Conservation (phyloP, 2,797 vertebrate genomes). For the Geotrypetes seraphini region DNA sequence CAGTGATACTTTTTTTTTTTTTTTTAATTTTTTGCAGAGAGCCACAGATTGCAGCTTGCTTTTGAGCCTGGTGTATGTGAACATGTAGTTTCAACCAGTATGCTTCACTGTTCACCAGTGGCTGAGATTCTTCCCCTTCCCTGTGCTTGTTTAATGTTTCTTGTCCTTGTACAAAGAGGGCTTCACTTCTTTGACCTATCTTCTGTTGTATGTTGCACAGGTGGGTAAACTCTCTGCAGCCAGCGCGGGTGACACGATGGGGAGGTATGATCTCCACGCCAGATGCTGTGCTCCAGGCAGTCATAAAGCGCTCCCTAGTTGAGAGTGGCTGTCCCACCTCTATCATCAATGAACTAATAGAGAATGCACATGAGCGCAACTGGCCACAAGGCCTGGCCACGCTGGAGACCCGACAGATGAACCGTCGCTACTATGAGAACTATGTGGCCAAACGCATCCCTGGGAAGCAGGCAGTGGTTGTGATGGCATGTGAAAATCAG, state of each 20-base stretch:
- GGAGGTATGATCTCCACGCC: conserved; percentile 97
- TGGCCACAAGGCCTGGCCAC: conserved; percentile 96
- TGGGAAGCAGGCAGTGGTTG: conserved; percentile 94
- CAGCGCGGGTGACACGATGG: conserved; percentile 91
- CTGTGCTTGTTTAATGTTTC: no score
- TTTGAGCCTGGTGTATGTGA: no score
- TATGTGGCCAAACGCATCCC: conserved; percentile 96
- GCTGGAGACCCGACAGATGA: conserved; percentile 95
- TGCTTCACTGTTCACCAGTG: no score
- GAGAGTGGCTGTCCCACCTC: conserved; percentile 93
- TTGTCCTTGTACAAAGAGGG: no score
- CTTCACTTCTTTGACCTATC: no score
- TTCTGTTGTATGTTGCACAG: conserved; percentile 49
- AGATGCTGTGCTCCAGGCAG: conserved; percentile 88
- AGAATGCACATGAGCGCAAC: conserved; percentile 94
- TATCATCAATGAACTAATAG: conserved; percentile 93
- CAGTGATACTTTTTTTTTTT: no score
- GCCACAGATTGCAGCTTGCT: no score
- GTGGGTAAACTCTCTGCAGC: conserved; percentile 96
- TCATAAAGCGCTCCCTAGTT: conserved; percentile 92
- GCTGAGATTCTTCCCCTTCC: no score
- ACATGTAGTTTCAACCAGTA: no score
- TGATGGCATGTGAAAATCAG: conserved; percentile 97
- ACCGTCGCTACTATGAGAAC: conserved; percentile 96
- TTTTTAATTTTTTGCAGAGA: no score